Conservation (phyloP, 2,888 invertebrate genomes). For the Stenurella melanura region DNA sequence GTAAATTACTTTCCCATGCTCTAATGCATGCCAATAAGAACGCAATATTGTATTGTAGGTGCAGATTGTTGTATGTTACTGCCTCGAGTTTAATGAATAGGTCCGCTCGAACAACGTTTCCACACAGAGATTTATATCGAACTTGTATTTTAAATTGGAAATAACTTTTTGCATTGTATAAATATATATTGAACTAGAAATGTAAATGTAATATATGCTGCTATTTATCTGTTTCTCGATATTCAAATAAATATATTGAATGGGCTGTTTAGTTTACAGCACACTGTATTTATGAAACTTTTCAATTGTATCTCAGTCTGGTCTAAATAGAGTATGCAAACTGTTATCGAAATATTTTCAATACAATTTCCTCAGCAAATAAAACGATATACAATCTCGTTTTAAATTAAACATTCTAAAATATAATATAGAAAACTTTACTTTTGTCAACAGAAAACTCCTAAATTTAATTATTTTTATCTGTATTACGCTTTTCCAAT, state of each 20-base stretch:
- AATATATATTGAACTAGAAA: constrained; percentile 54
- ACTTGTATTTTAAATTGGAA: constrained; percentile 62
- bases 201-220: constrained; percentile 55
- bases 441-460: constrained; percentile 28
- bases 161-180: constrained; percentile 59
- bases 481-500: constrained; percentile 15
- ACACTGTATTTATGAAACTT: constrained; percentile 57
- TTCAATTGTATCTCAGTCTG: constrained; percentile 47
- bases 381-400: constrained; percentile 54
- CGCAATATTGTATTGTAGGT: constrained; percentile 28
- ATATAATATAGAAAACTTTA: constrained; percentile 22
- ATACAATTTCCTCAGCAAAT: constrained; percentile 46
- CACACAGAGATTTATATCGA: constrained; percentile 59
- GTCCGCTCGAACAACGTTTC: constrained; percentile 49
- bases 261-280: constrained; percentile 55
- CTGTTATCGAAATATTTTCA: constrained; percentile 57
- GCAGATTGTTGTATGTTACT: constrained; percentile 24
- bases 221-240: constrained; percentile 60
- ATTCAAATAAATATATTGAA: constrained; percentile 59
- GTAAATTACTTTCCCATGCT: constrained; percentile 38
- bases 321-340: constrained; percentile 37
- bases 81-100: constrained; percentile 53
- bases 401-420: constrained; percentile 54
- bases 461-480: constrained; percentile 38
- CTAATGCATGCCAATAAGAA: constrained; percentile 41